Evolutionary conservation across 2,797 vertebrate genomes (phyloP).

Genomic region (Syndactyla subalaris): DNA sequence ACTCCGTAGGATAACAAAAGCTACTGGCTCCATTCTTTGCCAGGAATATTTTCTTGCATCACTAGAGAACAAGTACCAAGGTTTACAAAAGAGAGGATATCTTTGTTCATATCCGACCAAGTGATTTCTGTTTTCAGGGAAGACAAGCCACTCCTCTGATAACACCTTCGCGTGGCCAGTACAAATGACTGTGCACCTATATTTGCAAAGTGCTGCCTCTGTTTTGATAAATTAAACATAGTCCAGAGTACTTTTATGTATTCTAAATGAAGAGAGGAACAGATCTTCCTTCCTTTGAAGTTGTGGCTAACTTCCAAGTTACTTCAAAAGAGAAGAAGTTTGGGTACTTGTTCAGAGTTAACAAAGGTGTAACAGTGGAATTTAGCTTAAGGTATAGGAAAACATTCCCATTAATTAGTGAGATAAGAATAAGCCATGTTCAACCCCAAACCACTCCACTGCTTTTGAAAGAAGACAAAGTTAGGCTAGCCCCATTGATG

Average conservation of each 20-base stretch:
- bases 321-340: conserved; percentile 58
- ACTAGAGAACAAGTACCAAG: not conserved
- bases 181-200: not conserved
- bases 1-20: not conserved
- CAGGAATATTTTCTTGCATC: conserved; percentile 6
- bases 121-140: not conserved
- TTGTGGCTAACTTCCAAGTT: conserved; percentile 50
- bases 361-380: conserved; percentile 43
- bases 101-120: not conserved
- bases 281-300: conserved; percentile 58
- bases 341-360: conserved; percentile 34
- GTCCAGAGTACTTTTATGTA: conserved; percentile 17
- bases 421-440: conserved; percentile 25
- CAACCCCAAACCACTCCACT: conserved; percentile 7
- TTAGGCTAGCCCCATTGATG: not conserved
- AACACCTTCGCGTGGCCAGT: not conserved
- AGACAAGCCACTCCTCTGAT: not conserved
- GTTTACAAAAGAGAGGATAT: not conserved
- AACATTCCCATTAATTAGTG: conserved; percentile 31
- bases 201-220: conserved; percentile 34
- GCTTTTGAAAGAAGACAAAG: conserved; percentile 1
- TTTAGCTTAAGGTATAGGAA: conserved; percentile 53
- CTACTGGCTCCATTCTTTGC: not conserved
- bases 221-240: conserved; percentile 39
- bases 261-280: conserved; percentile 25